Conservation (phyloP, 1,140 invertebrate species). For the Drosophila sulfurigaster region DNA sequence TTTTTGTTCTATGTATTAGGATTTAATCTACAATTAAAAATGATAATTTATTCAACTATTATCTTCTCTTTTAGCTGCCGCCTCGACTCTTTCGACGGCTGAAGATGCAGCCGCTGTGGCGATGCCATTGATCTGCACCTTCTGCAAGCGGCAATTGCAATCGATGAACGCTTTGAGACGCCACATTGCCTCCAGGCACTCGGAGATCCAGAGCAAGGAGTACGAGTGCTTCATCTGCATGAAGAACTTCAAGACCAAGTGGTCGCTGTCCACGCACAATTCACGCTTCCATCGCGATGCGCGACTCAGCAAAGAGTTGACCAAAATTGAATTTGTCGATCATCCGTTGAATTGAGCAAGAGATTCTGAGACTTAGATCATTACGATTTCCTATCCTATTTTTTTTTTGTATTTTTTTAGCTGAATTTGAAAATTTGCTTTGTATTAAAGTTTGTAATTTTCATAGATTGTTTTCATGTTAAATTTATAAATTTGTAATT, state of each 20-base stretch:
- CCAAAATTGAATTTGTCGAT: slow-evolving; percentile 60
- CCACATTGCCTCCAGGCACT: slow-evolving; percentile 76
- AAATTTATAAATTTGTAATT: too few relatives aligned
- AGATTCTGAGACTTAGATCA: background rate
- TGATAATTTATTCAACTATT: background rate
- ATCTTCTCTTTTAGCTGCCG: background rate
- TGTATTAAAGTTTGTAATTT: background rate
- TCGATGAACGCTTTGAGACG: slow-evolving; percentile 74
- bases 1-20: background rate
- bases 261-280: slow-evolving; percentile 84
- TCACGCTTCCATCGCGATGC: slow-evolving; percentile 81
- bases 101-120: slow-evolving; percentile 38
- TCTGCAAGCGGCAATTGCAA: slow-evolving; percentile 75
- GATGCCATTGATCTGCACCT: slow-evolving; percentile 56
- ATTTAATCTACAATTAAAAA: background rate
- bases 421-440: background rate
- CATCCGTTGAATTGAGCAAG: background rate
- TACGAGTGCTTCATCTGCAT: slow-evolving; percentile 75
- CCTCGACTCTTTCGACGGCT: background rate
- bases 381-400: background rate
- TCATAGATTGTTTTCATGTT: too few relatives aligned
- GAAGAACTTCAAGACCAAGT: slow-evolving; percentile 84
- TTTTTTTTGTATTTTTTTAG: background rate
- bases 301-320: slow-evolving; percentile 64
- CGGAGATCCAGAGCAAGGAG: slow-evolving; percentile 73